Percentiles rank a stretch among this genome's conserved stretches.
These are phyloP conservation scores for Drosophila melanica DNA, from an alignment of 1,140 invertebrate genomes.

Conservation along the genomic window DNA sequence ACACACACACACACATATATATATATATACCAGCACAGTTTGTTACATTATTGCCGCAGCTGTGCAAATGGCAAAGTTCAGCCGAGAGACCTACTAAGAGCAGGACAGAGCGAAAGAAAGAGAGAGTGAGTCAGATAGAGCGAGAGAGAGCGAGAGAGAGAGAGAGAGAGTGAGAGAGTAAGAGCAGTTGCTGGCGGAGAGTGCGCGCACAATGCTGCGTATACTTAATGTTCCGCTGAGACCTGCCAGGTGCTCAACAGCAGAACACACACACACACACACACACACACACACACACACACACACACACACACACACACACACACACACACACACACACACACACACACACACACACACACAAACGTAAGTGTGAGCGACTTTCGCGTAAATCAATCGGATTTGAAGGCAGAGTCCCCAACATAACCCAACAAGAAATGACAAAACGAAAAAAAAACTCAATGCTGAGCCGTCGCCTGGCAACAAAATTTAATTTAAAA, in stretches of 20 bases:
- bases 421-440: constrained; percentile 5
- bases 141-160: background rate
- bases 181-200: constrained; percentile 29
- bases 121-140: background rate
- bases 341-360: constrained; percentile 13
- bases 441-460: background rate
- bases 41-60: constrained; percentile 49
- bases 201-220: constrained; percentile 45
- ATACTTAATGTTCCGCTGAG: constrained; percentile 43
- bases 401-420: constrained; percentile 23
- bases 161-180: constrained; percentile 1
- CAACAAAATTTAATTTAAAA: constrained; percentile 13
- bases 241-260: constrained; percentile 45
- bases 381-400: constrained; percentile 39
- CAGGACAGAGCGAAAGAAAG: background rate
- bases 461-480: constrained; percentile 12
- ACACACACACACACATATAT: constrained; percentile 8
- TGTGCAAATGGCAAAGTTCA: constrained; percentile 53
- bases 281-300: constrained; percentile 4
- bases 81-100: constrained; percentile 39
- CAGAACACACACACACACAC: constrained; percentile 12
- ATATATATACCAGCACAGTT: constrained; percentile 13
- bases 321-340: constrained; percentile 5
- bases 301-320: constrained; percentile 13
- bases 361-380: constrained; percentile 1